Conservation (phyloP, 30 jellyfish, hydroid and myxozoan species). For the Sanderia malayensis region DNA sequence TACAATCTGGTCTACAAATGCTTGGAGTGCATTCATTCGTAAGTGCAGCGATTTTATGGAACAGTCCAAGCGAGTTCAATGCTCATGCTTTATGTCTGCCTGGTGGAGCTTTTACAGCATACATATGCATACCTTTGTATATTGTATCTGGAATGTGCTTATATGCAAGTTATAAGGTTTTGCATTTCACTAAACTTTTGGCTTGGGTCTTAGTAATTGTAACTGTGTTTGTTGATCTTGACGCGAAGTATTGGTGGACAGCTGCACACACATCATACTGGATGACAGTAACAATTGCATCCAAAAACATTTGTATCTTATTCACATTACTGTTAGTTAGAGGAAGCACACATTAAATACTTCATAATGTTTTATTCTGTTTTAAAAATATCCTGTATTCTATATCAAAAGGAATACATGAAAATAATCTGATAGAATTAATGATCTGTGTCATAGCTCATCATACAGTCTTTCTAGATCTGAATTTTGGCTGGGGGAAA, state of each 20-base stretch:
- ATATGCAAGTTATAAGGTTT: slow-evolving; percentile 73
- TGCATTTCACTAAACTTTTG: slow-evolving; percentile 48
- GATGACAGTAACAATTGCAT: slow-evolving; percentile 56
- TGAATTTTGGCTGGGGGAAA: neutral
- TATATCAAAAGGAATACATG: neutral
- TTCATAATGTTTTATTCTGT: slow-evolving; percentile 13
- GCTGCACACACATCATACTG: slow-evolving; percentile 43
- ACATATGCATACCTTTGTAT: slow-evolving; percentile 23
- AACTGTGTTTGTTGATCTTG: slow-evolving; percentile 59
- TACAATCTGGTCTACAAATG: slow-evolving; percentile 74
- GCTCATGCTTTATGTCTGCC: slow-evolving; percentile 58
- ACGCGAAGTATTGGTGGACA: slow-evolving; percentile 61
- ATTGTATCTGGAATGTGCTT: slow-evolving; percentile 68
- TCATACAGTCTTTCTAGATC: neutral
- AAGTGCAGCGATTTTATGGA: slow-evolving; percentile 78
- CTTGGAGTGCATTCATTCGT: slow-evolving; percentile 84
- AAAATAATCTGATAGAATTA: neutral
- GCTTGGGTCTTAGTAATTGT: slow-evolving; percentile 66
- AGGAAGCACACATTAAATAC: slow-evolving; percentile 32
- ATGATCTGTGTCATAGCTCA: neutral
- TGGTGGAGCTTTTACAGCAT: slow-evolving; percentile 64
- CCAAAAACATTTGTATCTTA: slow-evolving; percentile 37
- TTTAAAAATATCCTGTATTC: neutral
- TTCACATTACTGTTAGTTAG: slow-evolving; percentile 45
- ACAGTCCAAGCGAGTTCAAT: slow-evolving; percentile 69